Evolutionary conservation across 2,888 invertebrate genomes (phyloP).

Genomic region (Dysmachus trigonus): DNA sequence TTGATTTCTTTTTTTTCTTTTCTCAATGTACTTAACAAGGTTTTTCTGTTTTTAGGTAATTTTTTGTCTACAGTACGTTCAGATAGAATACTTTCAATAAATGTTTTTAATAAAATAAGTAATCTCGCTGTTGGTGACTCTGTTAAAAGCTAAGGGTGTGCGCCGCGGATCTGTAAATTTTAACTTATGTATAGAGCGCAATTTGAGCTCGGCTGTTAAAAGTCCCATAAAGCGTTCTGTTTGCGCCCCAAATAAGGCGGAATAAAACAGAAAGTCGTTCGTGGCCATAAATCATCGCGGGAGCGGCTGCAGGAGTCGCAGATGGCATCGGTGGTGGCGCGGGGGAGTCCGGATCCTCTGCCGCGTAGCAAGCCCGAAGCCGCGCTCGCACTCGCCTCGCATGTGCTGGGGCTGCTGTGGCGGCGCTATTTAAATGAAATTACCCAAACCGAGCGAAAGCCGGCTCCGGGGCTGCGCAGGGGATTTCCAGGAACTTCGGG

Average conservation of each 20-base stretch:
- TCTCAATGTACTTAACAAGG: too few relatives aligned
- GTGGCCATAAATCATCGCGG: neutral
- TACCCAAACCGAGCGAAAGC: conserved; percentile 6
- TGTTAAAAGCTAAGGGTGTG: neutral
- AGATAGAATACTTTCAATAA: neutral
- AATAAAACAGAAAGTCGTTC: neutral
- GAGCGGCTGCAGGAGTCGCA: conserved; percentile 8
- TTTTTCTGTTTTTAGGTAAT: too few relatives aligned
- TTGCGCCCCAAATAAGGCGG: neutral
- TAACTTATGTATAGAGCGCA: neutral
- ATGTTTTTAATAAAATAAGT: neutral
- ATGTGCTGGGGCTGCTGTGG: neutral
- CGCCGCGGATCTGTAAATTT: too few relatives aligned
- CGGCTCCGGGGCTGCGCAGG: neutral
- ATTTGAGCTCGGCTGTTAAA: neutral
- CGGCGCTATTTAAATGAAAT: conserved; percentile 19
- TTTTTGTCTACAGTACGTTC: too few relatives aligned
- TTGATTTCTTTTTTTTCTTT: too few relatives aligned
- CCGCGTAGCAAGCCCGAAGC: neutral
- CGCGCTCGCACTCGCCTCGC: too few relatives aligned
- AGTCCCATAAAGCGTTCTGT: neutral
- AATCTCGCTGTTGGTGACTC: neutral
- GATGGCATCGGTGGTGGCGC: neutral
- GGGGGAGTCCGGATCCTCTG: neutral
- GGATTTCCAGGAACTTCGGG: neutral